Evolutionary conservation across 2,888 invertebrate genomes (phyloP), one percentile per base, ranked within the genome.

Genomic region (Agrotis segetum): DNA sequence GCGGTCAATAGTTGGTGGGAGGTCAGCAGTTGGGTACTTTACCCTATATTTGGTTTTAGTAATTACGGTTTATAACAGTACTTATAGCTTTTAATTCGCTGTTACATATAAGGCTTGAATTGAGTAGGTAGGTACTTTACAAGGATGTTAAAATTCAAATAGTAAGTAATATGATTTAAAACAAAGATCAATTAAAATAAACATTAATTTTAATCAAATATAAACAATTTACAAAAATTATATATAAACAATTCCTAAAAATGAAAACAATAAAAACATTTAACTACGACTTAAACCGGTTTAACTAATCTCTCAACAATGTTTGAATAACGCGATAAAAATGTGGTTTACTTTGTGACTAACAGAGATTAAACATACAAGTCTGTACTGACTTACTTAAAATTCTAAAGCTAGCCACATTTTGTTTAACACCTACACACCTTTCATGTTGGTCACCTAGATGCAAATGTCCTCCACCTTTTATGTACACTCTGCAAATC

Each of bases 391-490:
- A 55, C n/a, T 65, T 70, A 60, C n/a, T 70, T 84, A 76, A 76
- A 75, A 85, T 85, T 81, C 78, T 74, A 67, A 65, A 70, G 80
- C 71, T 71, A 74, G 68, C 71, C 58, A 66, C 58, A 71, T 77
- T 82, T 85, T 86, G 80, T 88, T 86, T 88, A 75, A 89, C 92
- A 87, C 92, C 92, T 87, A 91, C 92, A 85, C 86, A 85, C 83
- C 85, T 85, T 88, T 85, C 85, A 87, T 85, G 85, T 88, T 88
- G 89, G 91, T 90, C 91, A 92, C 91, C 89, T 91, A 88, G 84
- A 92, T 93, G 91, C 89, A 91, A 93, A 92, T 91, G 87, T 90
- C 82, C 86, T 87, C 81, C 69, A 75, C 90, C 92, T 91, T 90
- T 87, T 92, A 88, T 84, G 88, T 83, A 74, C 78, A 85, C 74